Evolutionary conservation across 2,113 vertebrate genomes (phyloP).

Genomic region (Toxostoma redivivum): DNA sequence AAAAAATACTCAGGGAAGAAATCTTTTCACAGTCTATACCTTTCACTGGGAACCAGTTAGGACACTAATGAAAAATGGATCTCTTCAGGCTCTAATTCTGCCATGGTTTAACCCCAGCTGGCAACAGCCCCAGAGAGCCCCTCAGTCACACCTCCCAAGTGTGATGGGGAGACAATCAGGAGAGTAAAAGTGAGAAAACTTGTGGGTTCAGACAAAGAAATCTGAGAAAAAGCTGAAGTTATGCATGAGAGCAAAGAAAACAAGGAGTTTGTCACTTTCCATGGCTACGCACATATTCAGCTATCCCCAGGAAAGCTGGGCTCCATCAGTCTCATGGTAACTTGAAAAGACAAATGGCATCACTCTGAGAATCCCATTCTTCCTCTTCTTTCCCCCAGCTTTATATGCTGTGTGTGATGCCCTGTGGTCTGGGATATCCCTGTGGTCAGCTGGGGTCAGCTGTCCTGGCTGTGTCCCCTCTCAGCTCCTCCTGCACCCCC

Average conservation of each 20-base stretch:
- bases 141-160: not conserved
- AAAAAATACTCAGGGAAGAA: not conserved
- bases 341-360: not conserved
- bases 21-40: not conserved
- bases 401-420: not conserved
- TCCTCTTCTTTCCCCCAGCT: not conserved
- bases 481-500: not conserved
- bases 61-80: not conserved
- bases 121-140: not conserved
- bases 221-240: not conserved
- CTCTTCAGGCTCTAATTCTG: not conserved
- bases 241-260: not conserved
- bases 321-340: not conserved
- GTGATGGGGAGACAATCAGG: not conserved
- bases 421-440: rapidly evolving
- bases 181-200: not conserved
- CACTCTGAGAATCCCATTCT: not conserved
- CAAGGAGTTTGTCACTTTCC: not conserved
- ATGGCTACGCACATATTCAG: not conserved
- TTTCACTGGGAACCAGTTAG: not conserved
- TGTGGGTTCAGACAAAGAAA: not conserved
- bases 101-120: not conserved
- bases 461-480: not conserved
- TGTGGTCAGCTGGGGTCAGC: not conserved
- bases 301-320: not conserved